Evolutionary conservation across 1,140 invertebrate species (phyloP), one percentile per base, ranked within the genome.

Genomic region (Zaprionus nigranus): DNA sequence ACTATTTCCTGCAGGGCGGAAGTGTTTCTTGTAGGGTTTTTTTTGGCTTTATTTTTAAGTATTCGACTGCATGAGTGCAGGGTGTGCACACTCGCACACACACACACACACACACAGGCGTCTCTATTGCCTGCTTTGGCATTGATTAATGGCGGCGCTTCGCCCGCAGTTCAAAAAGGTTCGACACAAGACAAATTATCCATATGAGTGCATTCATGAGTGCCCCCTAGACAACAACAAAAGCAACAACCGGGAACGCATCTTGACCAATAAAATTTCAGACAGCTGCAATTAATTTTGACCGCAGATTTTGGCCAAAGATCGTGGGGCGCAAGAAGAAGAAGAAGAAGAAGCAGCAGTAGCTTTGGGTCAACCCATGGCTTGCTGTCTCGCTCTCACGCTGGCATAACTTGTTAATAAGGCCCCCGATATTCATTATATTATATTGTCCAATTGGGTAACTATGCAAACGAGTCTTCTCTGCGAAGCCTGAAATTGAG

Each of bases 71-170:
- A 22, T 12, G 20, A 24, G 20, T 24, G 46, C 46, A 51, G 26
- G 40, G 40, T 46, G 40, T 17, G n/a, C 40, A 17, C 40, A 46
- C 40, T 17, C 40, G 5, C 15, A 7, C 40, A 46, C 40, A 34
- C 30, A 22, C 22, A 34, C 40, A 2, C 15, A 7, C 40, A 46
- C 40, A 34, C 30, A 22, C 22, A 34, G 58, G 51, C 72, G 40
- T 64, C 67, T 75, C 73, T 75, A 64, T 71, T 17, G 28, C 20
- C 53, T 49, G 51, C 49, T 69, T 63, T 70, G 73, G 54, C 73
- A 75, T 75, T 75, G 73, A 75, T 75, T 64, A 64, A 75, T 75
- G 40, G 60, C 46, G 54, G 40, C 60, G 66, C 67, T 58, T 62
- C 51, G 54, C 38, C 54, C 53, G 34, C 73, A 53, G 73, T 75